Conservation (phyloP, 1,140 invertebrate species). For the Daktulosphaira vitifoliae region DNA sequence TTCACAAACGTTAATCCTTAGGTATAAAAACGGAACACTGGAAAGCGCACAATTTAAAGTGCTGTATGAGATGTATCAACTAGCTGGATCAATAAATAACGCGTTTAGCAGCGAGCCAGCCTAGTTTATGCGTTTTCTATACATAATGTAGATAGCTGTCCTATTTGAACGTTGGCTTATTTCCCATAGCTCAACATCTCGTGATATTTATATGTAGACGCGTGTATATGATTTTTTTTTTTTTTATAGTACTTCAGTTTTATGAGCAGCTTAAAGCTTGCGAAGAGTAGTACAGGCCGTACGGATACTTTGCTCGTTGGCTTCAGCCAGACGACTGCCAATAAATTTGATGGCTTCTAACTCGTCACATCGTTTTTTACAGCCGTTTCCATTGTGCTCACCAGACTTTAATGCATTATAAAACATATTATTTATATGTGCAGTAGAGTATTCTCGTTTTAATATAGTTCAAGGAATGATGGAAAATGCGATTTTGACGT, state of each 20-base stretch:
- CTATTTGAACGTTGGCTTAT: no score
- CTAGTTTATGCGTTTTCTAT: no score
- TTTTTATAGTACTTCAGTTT: not conserved
- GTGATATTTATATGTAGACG: no score
- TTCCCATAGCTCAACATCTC: no score
- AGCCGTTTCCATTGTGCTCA: not conserved
- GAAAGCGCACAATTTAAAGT: no score
- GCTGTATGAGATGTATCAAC: no score
- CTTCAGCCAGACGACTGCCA: slow-evolving; percentile 8
- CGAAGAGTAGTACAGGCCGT: not conserved
- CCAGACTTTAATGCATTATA: not conserved
- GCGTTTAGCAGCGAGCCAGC: no score
- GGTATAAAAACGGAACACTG: not conserved
- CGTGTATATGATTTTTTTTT: not conserved
- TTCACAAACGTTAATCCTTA: not conserved
- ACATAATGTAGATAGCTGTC: no score
- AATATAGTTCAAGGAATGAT: slow-evolving; percentile 27
- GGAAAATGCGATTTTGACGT: slow-evolving; percentile 13
- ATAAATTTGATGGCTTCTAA: slow-evolving; percentile 1
- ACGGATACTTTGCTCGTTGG: not conserved
- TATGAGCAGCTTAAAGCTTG: slow-evolving; percentile 1
- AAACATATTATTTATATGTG: not conserved
- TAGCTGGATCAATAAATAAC: no score
- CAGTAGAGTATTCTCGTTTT: no score
- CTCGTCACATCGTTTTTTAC: not conserved